Base-by-base conservation (phyloP, 53 echinoderm and acorn worm genomes). In the Astropecten irregularis region DNA sequence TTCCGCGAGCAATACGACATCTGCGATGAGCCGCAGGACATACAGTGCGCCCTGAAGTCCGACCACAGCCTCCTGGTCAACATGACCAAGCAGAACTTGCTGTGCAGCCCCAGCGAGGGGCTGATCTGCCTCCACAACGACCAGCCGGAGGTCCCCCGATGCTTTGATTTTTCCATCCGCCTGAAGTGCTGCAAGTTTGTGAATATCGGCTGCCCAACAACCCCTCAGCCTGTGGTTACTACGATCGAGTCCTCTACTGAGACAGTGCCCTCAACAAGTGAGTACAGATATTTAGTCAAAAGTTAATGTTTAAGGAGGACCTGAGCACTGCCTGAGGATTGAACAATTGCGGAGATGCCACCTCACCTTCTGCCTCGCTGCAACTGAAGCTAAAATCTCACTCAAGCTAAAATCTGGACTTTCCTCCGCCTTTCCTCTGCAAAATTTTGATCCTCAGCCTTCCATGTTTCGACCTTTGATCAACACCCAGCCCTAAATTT, bases 121-220 rank as follows among this genome's bases (percentile, higher is more conserved):
- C 47, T 79, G 40, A 62, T 79, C 61, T 79, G 79, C 38, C 46
- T 79, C 44, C 79, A 79, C 9, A 47, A 9, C 33, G 62, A 79
- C 79, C 79, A 79, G 79, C 40, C 79, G 10, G 47, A 10, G 5
- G 22, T 62, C 15, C 62, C 79, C 4, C 61, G 30, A 31, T 79
- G 79, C 32, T 79, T 62, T 33, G 79, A 79, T 25, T 79, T 61
- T 4, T 79, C 79, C 44, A 79, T 79, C 39, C 79, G 79, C 2
- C 30, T 79, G 3, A 32, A 42, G 62, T 79, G 79, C 20, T 79
- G 79, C 33, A 60, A 13, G 29, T 47, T n/a, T 9, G 32, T 13
- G 46, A 79, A 42, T 14, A 33, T 62, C 0, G 79, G 79, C 9
- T 79, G 79, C 32, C 7, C 27, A 0, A 47, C 62, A 7, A 61